Percentiles rank a stretch among this genome's conserved stretches.
Evolutionary conservation across 2,113 vertebrate genomes (phyloP).

Genomic region (Empidonax alnorum): DNA sequence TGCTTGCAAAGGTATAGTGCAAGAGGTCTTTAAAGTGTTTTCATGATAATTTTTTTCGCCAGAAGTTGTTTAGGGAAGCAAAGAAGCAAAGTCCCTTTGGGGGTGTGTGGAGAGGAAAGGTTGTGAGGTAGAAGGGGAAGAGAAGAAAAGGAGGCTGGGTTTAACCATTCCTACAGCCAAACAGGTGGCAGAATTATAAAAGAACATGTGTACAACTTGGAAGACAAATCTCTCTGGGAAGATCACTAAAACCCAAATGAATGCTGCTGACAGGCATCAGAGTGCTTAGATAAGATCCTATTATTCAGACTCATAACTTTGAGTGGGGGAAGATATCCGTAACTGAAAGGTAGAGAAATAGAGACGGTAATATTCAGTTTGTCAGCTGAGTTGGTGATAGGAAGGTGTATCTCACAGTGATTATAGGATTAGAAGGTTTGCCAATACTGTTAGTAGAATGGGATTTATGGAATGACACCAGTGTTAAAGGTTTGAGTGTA

Average conservation of each 20-base stretch:
- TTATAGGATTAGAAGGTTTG: conserved; percentile 60
- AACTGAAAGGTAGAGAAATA: conserved; percentile 30
- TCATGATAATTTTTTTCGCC: not conserved
- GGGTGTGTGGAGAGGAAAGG: not conserved
- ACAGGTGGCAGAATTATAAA: not conserved
- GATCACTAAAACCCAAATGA: conserved; percentile 41
- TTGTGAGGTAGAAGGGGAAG: not conserved
- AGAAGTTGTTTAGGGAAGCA: not conserved
- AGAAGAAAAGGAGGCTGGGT: not conserved
- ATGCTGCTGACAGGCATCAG: conserved; percentile 38
- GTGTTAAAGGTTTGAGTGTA: conserved; percentile 9
- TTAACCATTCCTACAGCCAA: not conserved
- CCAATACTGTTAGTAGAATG: conserved; percentile 52
- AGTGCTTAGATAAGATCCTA: conserved; percentile 42
- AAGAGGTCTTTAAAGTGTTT: not conserved
- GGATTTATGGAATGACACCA: conserved; percentile 58
- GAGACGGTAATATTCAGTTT: conserved; percentile 58
- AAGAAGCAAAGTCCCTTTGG: not conserved
- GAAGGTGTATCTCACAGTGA: conserved; percentile 48
- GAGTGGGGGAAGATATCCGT: conserved; percentile 47
- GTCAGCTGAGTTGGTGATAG: conserved; percentile 49
- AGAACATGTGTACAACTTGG: not conserved
- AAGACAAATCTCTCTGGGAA: conserved; percentile 46
- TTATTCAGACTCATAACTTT: conserved; percentile 56
- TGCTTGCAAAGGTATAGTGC: not conserved